These are phyloP conservation scores for Sphaeramia orbicularis DNA, from an alignment of 2,797 vertebrate genomes.

Conservation along the genomic window DNA sequence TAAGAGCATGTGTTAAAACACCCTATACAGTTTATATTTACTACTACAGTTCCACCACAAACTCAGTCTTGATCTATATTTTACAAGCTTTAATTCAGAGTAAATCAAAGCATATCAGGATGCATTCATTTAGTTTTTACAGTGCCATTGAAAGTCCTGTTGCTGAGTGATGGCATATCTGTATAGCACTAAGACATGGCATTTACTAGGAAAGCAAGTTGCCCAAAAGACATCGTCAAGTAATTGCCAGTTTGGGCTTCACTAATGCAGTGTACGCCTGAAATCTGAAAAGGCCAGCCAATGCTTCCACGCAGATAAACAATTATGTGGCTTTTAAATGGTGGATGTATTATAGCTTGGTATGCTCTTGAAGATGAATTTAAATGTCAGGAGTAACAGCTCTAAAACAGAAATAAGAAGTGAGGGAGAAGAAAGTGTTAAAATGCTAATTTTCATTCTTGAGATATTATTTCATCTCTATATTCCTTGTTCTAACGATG, in stretches of 20 bases:
- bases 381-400: slow-evolving; percentile 85
- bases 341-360: slow-evolving; percentile 80
- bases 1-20: background rate
- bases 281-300: slow-evolving; percentile 85
- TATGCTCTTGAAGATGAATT: slow-evolving; percentile 79
- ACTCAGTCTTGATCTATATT: slow-evolving; percentile 20
- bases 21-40: slow-evolving; percentile 16
- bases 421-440: slow-evolving; percentile 41
- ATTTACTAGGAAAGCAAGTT: slow-evolving; percentile 81
- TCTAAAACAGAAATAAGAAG: slow-evolving; percentile 71
- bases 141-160: slow-evolving; percentile 43
- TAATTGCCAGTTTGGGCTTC: slow-evolving; percentile 86
- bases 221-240: slow-evolving; percentile 80
- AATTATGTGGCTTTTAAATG: slow-evolving; percentile 86
- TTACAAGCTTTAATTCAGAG: slow-evolving; percentile 18
- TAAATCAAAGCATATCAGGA: slow-evolving; percentile 39
- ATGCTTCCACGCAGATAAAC: slow-evolving; percentile 84
- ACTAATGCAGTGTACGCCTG: slow-evolving; percentile 84
- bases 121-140: slow-evolving; percentile 40
- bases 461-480: slow-evolving; percentile 15
- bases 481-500: background rate
- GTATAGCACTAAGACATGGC: slow-evolving; percentile 73
- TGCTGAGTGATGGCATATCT: slow-evolving; percentile 67
- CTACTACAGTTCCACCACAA: slow-evolving; percentile 18
- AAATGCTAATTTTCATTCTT: slow-evolving; percentile 14